Evolutionary conservation across 2,888 invertebrate genomes (phyloP).

Genomic region (Pristionchus entomophagus): DNA sequence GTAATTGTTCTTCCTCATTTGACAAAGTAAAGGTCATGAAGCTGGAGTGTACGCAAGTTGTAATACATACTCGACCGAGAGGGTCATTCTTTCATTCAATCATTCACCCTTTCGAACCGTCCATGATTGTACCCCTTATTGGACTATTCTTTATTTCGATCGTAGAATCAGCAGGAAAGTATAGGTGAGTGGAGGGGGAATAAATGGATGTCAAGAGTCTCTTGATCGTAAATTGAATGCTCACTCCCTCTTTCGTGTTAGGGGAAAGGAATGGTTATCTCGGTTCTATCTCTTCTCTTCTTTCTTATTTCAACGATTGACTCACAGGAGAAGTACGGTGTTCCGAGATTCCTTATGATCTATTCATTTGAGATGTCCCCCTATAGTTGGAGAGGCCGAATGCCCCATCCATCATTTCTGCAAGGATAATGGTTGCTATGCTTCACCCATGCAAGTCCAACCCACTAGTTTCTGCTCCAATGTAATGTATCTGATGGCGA

Average conservation of each 20-base stretch:
- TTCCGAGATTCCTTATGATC: neutral
- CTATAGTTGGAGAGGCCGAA: constrained; percentile 39
- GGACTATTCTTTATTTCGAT: neutral
- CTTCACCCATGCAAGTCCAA: constrained; percentile 3
- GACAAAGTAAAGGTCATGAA: no score
- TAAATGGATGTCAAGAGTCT: constrained; percentile 38
- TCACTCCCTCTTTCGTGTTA: neutral
- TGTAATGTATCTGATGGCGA: neutral
- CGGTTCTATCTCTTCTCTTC: neutral
- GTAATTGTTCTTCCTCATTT: no score
- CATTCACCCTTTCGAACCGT: neutral
- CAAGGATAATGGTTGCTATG: constrained; percentile 36
- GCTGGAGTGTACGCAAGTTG: neutral
- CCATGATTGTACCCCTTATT: neutral
- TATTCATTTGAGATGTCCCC: neutral
- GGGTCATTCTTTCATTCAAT: neutral
- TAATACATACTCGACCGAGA: neutral
- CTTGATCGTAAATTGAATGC: neutral
- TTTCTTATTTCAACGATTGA: neutral
- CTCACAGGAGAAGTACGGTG: constrained; percentile 1
- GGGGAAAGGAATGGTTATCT: neutral
- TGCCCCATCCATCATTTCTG: constrained; percentile 44
- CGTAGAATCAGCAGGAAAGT: constrained; percentile 18
- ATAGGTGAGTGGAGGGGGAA: constrained; percentile 6
- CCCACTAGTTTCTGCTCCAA: constrained; percentile 38